Conservation (phyloP, 2,888 invertebrate genomes). For the Balanococcus diminutus region DNA sequence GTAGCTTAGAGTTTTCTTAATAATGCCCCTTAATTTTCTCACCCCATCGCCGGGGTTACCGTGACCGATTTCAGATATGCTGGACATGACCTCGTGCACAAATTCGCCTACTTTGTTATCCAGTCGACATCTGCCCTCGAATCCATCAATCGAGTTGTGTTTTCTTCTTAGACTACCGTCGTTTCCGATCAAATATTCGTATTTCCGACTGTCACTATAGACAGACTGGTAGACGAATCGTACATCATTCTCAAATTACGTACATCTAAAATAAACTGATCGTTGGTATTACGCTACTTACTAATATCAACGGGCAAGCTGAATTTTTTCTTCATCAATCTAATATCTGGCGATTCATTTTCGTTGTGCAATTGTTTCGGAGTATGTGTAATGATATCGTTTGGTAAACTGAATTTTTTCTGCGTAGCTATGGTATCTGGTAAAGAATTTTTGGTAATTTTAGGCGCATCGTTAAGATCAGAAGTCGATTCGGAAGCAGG, state of each 20-base stretch:
- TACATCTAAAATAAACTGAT: not conserved
- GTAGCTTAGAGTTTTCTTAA: conserved; percentile 11
- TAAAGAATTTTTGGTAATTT: not conserved
- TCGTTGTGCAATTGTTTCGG: not conserved
- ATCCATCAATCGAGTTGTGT: not conserved
- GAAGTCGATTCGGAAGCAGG: not conserved
- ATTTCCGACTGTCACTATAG: not conserved
- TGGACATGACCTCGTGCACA: not conserved
- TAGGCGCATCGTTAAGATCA: not conserved
- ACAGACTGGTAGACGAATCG: not conserved
- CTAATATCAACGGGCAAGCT: not conserved
- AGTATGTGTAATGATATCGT: not conserved
- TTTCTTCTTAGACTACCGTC: not conserved
- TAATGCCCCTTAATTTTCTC: conserved; percentile 45
- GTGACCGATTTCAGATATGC: not conserved
- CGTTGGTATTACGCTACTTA: not conserved
- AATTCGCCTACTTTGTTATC: conserved; percentile 12
- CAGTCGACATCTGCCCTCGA: not conserved
- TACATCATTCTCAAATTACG: not conserved
- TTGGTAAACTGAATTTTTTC: not conserved
- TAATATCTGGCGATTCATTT: not conserved
- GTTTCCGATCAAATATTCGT: not conserved
- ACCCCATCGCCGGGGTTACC: conserved; percentile 1
- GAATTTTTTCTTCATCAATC: not conserved
- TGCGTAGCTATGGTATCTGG: not conserved